phyloP scores from a whole-genome alignment of 2,888 invertebrate species.

The Standfussiana lucernea region DNA sequence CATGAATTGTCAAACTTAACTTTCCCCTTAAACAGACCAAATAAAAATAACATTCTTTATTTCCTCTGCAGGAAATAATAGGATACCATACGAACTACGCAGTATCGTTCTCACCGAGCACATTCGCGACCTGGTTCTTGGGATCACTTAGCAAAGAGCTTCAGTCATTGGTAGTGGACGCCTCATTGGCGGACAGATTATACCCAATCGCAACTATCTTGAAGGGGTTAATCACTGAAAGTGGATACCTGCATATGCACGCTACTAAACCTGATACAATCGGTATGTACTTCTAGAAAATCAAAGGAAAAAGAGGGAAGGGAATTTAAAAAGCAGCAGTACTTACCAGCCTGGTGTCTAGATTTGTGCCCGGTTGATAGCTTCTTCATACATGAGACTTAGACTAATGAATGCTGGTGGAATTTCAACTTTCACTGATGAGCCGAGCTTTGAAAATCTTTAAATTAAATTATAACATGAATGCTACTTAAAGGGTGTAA shows the following conservation, averaged over 20 bases:
- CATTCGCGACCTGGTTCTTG: slow-evolving; percentile 26
- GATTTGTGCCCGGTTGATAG: background rate
- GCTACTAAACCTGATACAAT: slow-evolving; percentile 63
- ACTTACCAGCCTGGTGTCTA: background rate
- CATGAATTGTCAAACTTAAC: background rate
- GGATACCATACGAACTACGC: slow-evolving; percentile 59
- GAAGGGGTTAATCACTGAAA: background rate
- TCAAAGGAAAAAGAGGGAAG: background rate
- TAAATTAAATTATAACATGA: background rate
- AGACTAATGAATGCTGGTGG: too few species aligned
- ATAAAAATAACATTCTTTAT: background rate
- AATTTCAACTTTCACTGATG: too few species aligned
- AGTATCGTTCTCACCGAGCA: slow-evolving; percentile 12
- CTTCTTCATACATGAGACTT: background rate
- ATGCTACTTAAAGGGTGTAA: too few species aligned
- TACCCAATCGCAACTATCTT: slow-evolving; percentile 50
- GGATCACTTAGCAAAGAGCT: slow-evolving; percentile 32
- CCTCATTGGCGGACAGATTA: slow-evolving; percentile 34
- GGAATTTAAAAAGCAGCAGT: background rate
- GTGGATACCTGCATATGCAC: slow-evolving; percentile 61
- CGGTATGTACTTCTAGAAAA: slow-evolving; percentile 46
- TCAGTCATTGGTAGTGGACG: slow-evolving; percentile 35
- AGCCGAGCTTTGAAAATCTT: too few species aligned
- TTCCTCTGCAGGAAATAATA: slow-evolving; percentile 47
- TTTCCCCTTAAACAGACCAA: background rate